Evolutionary conservation across 1,140 invertebrate species (phyloP), one percentile per base, ranked within the genome.

Genomic region (Caenorhabditis elegans): DNA sequence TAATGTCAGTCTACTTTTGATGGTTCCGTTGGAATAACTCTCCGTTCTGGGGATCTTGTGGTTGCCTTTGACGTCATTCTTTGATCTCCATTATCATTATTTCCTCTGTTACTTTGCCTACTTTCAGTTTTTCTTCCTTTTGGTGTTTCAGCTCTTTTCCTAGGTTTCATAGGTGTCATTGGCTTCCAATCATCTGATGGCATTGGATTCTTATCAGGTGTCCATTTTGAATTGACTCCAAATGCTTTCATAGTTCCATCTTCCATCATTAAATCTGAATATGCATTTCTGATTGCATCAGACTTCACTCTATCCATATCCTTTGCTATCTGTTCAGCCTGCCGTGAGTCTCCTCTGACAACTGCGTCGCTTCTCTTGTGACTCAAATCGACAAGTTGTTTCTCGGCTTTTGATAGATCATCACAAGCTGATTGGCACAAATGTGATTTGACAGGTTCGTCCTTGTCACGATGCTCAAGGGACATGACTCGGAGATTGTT

Each of bases 291-390:
- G 17, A 70, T 70, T n/a, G 60, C 60, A 39, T 70, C 60, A 39
- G 60, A 70, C 34, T 70, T 70, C 34, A 70, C 34, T 70, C 60
- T 70, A n/a, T 70, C 60, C 60, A 70, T 70, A 39, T 70, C 60
- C 26, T 70, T 70, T 10, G 34, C 31, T 2, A 70, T 39, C 22
- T 8, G 19, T n/a, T 70, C 60, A 1, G 28, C 60, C 3, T 70
- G 60, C 17, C 22, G 28, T 19, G 60, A 39, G 34, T 70, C 60
- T 19, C 60, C 60, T 39, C 60, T 36, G 3, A 70, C 60, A 15
- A 70, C 60, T 39, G 60, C 60, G 22, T 70, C 60, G 43, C 60
- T 70, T 24, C 60, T 36, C 34, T 39, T 39, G 17, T 70, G 60
- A 39, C 60, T 70, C 60, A 70, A 22, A 39, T 70, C 60, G 34